A percentile compares a stretch with the other conserved stretches of the same genome.
phyloP scores from a whole-genome alignment of 2,888 invertebrate genomes.

The Pachliopta kotzebuea region DNA sequence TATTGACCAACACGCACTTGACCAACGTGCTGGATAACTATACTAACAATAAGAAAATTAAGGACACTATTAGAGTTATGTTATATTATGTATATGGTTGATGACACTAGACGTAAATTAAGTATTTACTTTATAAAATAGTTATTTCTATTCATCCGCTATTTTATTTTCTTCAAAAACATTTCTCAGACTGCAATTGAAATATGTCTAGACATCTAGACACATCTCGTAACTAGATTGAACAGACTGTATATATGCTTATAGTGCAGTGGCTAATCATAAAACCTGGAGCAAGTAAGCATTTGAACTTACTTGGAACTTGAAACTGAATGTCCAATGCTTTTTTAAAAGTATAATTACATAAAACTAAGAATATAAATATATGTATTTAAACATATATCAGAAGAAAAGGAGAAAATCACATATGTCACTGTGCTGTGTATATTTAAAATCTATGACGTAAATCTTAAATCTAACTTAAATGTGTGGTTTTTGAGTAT shows the following conservation, averaged over 20 bases:
- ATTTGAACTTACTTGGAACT: too few relatives aligned
- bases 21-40: too few relatives aligned
- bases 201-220: constrained; percentile 26
- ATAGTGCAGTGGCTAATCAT: constrained; percentile 4
- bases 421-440: too few relatives aligned
- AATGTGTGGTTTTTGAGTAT: too few relatives aligned
- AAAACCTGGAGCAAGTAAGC: background rate
- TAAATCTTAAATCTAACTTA: too few relatives aligned
- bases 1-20: too few relatives aligned
- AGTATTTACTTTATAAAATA: background rate
- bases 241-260: constrained; percentile 5
- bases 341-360: background rate
- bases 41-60: too few relatives aligned
- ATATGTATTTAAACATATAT: background rate
- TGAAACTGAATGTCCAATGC: background rate
- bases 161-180: constrained; percentile 3
- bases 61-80: too few relatives aligned
- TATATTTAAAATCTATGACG: too few relatives aligned
- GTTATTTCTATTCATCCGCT: background rate
- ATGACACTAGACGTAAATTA: background rate
- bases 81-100: too few relatives aligned
- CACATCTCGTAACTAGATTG: constrained; percentile 8
- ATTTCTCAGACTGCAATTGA: constrained; percentile 10
- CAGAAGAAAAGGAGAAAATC: too few relatives aligned
- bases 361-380: background rate